phyloP scores from a whole-genome alignment of 1,140 invertebrate genomes.

The Rhizoglyphus robini region DNA sequence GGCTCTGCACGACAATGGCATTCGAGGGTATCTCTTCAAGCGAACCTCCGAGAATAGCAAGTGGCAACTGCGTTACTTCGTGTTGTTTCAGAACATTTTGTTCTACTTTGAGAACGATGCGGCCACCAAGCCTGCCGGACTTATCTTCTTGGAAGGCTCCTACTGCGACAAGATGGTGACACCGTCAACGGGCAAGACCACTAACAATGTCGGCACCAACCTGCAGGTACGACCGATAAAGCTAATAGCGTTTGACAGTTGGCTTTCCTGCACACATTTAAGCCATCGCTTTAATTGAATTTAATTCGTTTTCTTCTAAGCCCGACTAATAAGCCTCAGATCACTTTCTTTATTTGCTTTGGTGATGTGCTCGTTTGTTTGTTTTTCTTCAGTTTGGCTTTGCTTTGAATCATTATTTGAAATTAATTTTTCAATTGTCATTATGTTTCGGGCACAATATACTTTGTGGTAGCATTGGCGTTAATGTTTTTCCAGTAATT shows the following conservation, averaged over 20 bases:
- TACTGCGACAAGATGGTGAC: slow-evolving; percentile 66
- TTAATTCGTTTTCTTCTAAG: neutral
- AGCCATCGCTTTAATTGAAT: neutral
- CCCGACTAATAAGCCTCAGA: neutral
- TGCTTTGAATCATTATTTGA: no score
- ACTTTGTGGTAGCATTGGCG: no score
- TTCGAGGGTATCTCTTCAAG: slow-evolving; percentile 69
- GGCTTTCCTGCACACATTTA: neutral
- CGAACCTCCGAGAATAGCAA: slow-evolving; percentile 66
- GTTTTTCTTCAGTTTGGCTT: no score
- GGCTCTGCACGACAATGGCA: slow-evolving; percentile 58
- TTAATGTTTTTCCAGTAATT: no score
- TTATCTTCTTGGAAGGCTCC: slow-evolving; percentile 72
- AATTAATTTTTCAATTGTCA: no score
- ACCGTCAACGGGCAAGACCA: slow-evolving; percentile 22
- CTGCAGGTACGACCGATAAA: slow-evolving; percentile 1
- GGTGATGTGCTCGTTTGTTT: no score
- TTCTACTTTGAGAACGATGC: slow-evolving; percentile 77
- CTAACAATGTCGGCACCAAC: neutral
- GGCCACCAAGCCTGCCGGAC: slow-evolving; percentile 56
- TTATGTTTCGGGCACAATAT: no score
- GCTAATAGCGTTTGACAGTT: neutral
- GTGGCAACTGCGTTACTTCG: slow-evolving; percentile 79
- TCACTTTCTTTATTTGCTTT: no score
- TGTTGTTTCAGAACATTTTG: slow-evolving; percentile 79